Evolutionary conservation across 2,113 vertebrate species (phyloP).

Genomic region (Thalassarche chlororhynchos): DNA sequence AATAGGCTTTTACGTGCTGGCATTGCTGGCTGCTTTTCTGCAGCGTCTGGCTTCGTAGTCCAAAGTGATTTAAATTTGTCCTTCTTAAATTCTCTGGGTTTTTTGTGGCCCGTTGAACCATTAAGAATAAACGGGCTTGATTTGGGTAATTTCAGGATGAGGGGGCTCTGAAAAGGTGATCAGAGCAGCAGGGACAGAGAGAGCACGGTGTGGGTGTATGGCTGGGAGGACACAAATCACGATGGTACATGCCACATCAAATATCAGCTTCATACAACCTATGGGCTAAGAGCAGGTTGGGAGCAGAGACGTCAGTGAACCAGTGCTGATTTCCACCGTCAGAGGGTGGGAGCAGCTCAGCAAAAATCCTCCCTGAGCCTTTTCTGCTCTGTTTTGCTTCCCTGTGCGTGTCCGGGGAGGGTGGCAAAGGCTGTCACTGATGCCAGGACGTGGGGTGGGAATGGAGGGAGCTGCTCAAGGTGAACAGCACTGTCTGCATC

Average conservation of each 20-base stretch:
- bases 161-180: background rate
- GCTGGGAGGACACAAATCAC: background rate
- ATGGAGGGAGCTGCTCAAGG: background rate
- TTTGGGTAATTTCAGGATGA: background rate
- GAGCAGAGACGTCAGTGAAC: background rate
- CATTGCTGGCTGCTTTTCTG: background rate
- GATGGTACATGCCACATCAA: background rate
- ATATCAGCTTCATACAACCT: background rate
- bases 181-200: background rate
- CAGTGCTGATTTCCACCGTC: background rate
- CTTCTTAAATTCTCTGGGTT: background rate
- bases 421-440: background rate
- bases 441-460: background rate
- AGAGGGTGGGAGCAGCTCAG: background rate
- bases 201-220: rapidly evolving
- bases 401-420: background rate
- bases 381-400: background rate
- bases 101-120: background rate
- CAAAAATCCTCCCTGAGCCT: background rate
- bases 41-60: background rate
- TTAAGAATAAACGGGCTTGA: background rate
- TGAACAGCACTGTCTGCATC: constrained; percentile 38
- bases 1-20: background rate
- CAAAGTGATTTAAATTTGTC: background rate
- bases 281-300: background rate